Evolutionary conservation across 2,888 invertebrate species (phyloP), one percentile per base, ranked within the genome.

Genomic region (Fissipunctia ypsillon): DNA sequence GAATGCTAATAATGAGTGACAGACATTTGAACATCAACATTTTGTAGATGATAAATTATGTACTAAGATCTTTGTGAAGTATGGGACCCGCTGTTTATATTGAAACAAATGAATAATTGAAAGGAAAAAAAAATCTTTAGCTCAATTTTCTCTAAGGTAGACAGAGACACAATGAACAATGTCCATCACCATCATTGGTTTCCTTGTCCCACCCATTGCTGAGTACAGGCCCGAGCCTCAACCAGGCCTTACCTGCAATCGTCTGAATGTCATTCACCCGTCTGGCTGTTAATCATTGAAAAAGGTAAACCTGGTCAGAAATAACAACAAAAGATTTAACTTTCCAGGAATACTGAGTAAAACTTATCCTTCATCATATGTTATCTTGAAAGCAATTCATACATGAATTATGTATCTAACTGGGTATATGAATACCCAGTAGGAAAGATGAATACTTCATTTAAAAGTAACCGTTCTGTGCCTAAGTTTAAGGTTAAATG

Each of bases 351-450:
- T 54, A 38, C 65, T 48, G n/a, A 38, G 57, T 25, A 68, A 57
- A 70, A 65, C 43, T 25, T 60, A 65, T 69, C 35, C 52, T 43
- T 56, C 63, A 52, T 81, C n/a, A n/a, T n/a, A n/a, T 59, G 65
- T 67, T 71, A 79, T 79, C 79, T 68, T 57, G 41, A 31, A 71
- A 81, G 74, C 83, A 81, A 81, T 82, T 75, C 75, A 72, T 79
- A 75, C 61, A 43, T 50, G 67, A 67, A 79, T 75, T 75, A 72
- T 79, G 69, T 84, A 80, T 78, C 67, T 66, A n/a, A n/a, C n/a
- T n/a, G n/a, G n/a, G n/a, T n/a, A n/a, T n/a, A n/a, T n/a, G n/a
- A n/a, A n/a, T n/a, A n/a, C n/a, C n/a, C 6, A 35, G 16, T 43
- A 43, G 16, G 6, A 5, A 43, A 16, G 16, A 43, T 43, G 43